A percentile compares a stretch with the other conserved stretches of the same genome.
phyloP scores from a whole-genome alignment of 1,140 invertebrate species.

The Papilio dardanus region DNA sequence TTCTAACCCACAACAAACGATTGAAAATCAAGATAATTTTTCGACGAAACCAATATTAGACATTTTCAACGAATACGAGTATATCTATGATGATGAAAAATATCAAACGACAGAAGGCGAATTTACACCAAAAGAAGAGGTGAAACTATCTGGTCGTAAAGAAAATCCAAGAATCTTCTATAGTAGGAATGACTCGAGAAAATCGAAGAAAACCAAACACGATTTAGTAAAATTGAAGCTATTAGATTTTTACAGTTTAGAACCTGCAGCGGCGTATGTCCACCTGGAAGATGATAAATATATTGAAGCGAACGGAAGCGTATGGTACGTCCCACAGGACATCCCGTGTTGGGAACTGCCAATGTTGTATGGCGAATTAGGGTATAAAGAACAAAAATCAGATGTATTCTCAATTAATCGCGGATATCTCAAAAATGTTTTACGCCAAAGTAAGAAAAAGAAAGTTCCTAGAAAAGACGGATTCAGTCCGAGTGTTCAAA shows the following conservation, averaged over 20 bases:
- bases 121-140: slow-evolving; percentile 21
- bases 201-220: slow-evolving; percentile 22
- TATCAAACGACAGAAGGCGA: slow-evolving; percentile 6
- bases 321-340: slow-evolving; percentile 68
- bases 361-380: slow-evolving; percentile 61
- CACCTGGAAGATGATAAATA: slow-evolving; percentile 39
- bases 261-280: slow-evolving; percentile 51
- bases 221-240: slow-evolving; percentile 18
- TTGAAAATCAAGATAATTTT: background rate
- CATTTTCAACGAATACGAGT: slow-evolving; percentile 56
- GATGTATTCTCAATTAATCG: slow-evolving; percentile 61
- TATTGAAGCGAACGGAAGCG: slow-evolving; percentile 40
- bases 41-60: slow-evolving; percentile 36
- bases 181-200: background rate
- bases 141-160: background rate
- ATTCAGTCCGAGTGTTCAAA: slow-evolving; percentile 39
- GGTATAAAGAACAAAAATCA: slow-evolving; percentile 43
- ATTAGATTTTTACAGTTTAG: slow-evolving; percentile 60
- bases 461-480: slow-evolving; percentile 28
- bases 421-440: slow-evolving; percentile 58
- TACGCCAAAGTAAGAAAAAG: slow-evolving; percentile 40
- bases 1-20: background rate
- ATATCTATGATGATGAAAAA: slow-evolving; percentile 48
- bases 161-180: background rate
- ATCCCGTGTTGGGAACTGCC: slow-evolving; percentile 70